Percentiles rank a stretch among this genome's conserved stretches.
phyloP scores from a whole-genome alignment of 2,797 vertebrate species.

The Enteromius thamalakanensis region DNA sequence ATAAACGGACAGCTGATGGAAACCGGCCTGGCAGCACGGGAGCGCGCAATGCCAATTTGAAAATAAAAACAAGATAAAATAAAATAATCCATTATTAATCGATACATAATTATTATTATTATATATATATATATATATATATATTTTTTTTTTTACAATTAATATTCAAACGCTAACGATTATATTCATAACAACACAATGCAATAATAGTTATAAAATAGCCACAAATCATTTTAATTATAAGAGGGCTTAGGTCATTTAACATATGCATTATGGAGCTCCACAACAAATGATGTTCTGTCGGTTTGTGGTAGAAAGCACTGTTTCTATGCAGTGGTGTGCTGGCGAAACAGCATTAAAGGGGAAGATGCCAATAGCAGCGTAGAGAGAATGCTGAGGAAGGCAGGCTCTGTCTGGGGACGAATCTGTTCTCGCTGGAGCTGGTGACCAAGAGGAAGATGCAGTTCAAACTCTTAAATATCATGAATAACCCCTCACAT shows the following conservation, averaged over 20 bases:
- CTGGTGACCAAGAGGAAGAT: background rate
- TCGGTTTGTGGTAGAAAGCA: background rate
- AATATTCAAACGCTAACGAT: background rate
- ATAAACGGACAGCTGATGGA: constrained; percentile 33
- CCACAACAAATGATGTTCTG: background rate
- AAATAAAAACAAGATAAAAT: background rate
- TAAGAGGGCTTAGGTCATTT: background rate
- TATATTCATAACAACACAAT: background rate
- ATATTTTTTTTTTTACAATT: too few relatives aligned
- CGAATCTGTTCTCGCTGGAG: background rate
- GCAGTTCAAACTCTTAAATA: background rate
- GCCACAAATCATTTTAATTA: background rate
- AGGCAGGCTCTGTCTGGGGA: background rate
- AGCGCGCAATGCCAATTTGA: constrained; percentile 39
- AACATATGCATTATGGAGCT: background rate
- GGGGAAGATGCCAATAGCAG: background rate
- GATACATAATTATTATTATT: background rate
- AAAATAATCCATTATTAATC: background rate
- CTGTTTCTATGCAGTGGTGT: background rate
- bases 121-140: too few relatives aligned
- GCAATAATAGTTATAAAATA: background rate
- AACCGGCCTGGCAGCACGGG: constrained; percentile 27
- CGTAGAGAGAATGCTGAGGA: background rate
- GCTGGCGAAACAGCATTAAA: background rate
- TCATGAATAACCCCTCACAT: background rate